Evolutionary conservation across 2,113 vertebrate genomes (phyloP).

Genomic region (Reinhardtius hippoglossoides): DNA sequence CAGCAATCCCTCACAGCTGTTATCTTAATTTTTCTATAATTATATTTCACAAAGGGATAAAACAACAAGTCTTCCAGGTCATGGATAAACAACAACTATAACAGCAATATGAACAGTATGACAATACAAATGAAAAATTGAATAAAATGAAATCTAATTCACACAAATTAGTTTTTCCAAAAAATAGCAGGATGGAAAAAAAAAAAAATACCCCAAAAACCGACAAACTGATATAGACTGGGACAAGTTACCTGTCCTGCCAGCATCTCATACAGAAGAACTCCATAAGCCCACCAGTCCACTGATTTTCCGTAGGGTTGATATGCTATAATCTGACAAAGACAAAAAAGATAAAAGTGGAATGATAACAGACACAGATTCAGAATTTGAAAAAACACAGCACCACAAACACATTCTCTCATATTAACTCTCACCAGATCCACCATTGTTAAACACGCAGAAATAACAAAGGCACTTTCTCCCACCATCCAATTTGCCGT

Average conservation of each 20-base stretch:
- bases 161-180: background rate
- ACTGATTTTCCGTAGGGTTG: constrained; percentile 96
- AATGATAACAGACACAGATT: background rate
- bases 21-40: too few relatives aligned
- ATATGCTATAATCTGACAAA: constrained; percentile 93
- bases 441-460: constrained; percentile 45
- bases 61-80: too few relatives aligned
- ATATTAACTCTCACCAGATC: constrained; percentile 28
- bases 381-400: too few relatives aligned
- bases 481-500: constrained; percentile 64
- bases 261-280: constrained; percentile 97
- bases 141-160: background rate
- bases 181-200: background rate
- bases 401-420: background rate
- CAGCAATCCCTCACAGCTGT: too few relatives aligned
- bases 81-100: too few relatives aligned
- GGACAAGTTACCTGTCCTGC: constrained; percentile 91
- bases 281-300: constrained; percentile 99
- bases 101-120: background rate
- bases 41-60: too few relatives aligned
- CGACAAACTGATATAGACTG: too few relatives aligned
- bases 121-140: background rate
- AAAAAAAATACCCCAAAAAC: background rate
- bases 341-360: background rate
- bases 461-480: constrained; percentile 63